Base-by-base conservation (phyloP, 2,888 invertebrate species). In the Ornithoptera alexandrae region DNA sequence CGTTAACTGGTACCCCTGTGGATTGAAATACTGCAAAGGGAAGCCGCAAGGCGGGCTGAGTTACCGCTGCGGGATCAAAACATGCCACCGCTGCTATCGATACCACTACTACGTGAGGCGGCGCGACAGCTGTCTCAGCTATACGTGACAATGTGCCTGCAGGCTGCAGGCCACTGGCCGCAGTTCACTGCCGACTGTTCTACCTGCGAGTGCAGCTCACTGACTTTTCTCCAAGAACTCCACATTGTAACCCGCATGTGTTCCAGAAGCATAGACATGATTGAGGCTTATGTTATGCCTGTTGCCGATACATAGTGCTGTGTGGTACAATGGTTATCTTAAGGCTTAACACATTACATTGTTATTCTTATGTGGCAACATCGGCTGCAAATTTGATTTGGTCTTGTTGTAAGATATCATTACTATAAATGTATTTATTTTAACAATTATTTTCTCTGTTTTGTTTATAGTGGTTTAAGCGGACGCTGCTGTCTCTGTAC, bases 1-100 rank as follows among this genome's bases (percentile, higher is more conserved):
- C 86, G 96, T 98, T 67, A 97, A 97, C 67, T 98, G 98, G 98
- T 98, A 98, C 88, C 98, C 98, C 0, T 98, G 98, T 86, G 98
- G 97, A 30, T 93, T 98, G 60, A 98, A 98, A 84, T 98, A 98
- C 90, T 98, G 98, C 90, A 97, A 97, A 80, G 96, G 96, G 61
- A 96, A 96, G 85, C 94, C 95, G 61, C 94, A 94, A 75, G 93
- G 93, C 17, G 88, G 92, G 15, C 84, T 95, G 89, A 93, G 94
- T 94, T 98, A 98, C 91, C 94, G 98, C 67, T 98, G 98, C 85
- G 98, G 98, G 74, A 98, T 98, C 83, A 98, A 98, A 90, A 98
- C 98, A 0, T 98, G 98, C 87, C 95, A 96, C 79, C 96, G 97
- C 84, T 98, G 98, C 88, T 96, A 97, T 85, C 94, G 96, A 76